Conservation (phyloP, 1,140 invertebrate species). For the Andricus grossulariae region DNA sequence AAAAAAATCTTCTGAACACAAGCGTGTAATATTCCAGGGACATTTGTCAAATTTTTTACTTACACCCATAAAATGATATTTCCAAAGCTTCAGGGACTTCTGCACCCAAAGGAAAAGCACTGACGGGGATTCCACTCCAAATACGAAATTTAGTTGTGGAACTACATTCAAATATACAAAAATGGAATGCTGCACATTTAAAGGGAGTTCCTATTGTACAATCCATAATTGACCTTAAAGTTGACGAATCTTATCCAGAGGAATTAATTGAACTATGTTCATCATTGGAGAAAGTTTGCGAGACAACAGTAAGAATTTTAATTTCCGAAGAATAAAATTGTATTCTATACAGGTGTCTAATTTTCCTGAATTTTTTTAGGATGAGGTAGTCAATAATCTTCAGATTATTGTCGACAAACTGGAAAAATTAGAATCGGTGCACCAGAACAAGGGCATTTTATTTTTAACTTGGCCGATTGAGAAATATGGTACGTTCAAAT, state of each 20-base stretch:
- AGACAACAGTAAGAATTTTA: not conserved
- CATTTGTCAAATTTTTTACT: not conserved
- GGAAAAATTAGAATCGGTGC: not conserved
- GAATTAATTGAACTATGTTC: conserved; percentile 21
- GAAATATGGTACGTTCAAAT: not conserved
- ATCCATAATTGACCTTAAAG: conserved; percentile 14
- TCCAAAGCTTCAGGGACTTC: not conserved
- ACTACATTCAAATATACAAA: conserved; percentile 9
- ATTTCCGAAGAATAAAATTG: not conserved
- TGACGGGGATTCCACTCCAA: conserved; percentile 7
- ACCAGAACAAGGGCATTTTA: conserved; percentile 2
- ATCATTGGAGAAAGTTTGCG: conserved; percentile 5
- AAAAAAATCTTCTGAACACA: not conserved
- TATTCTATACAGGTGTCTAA: not conserved
- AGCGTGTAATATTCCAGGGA: not conserved
- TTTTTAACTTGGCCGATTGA: conserved; percentile 15
- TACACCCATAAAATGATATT: not conserved
- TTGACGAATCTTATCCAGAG: conserved; percentile 1
- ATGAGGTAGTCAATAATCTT: not conserved
- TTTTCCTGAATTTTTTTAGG: not conserved
- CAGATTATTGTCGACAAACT: not conserved
- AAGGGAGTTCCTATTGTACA: conserved; percentile 18
- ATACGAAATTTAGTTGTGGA: conserved; percentile 2
- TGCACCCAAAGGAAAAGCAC: not conserved
- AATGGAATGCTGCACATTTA: conserved; percentile 22